A percentile compares a stretch with the other conserved stretches of the same genome.
phyloP scores from a whole-genome alignment of 2,113 vertebrate species.

The Turnix velox region DNA sequence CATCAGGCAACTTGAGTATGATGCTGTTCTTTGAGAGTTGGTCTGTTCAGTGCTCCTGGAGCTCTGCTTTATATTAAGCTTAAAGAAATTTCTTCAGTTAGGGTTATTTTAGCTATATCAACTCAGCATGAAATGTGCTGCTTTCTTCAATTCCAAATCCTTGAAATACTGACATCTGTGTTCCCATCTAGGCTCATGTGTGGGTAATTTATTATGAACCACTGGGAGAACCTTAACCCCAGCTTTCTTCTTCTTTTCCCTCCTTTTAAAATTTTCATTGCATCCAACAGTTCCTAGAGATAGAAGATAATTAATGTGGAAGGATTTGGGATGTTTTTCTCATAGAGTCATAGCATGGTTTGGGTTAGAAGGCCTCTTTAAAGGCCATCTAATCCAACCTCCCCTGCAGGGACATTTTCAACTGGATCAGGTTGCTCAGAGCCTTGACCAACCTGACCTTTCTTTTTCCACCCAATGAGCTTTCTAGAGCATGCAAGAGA shows the following conservation, averaged over 20 bases:
- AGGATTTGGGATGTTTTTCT: background rate
- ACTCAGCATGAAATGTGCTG: accelerated
- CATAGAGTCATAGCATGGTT: background rate
- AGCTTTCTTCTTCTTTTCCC: no score
- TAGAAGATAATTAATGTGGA: background rate
- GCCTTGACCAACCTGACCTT: background rate
- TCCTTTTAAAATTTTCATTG: background rate
- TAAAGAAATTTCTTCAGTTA: background rate
- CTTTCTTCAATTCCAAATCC: background rate
- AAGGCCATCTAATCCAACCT: background rate
- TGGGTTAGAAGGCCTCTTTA: background rate
- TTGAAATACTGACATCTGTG: background rate
- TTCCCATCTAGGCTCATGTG: background rate
- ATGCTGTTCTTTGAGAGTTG: background rate
- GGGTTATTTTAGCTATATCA: background rate
- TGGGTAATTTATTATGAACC: background rate
- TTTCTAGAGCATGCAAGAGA: background rate
- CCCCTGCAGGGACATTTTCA: background rate
- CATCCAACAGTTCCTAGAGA: background rate
- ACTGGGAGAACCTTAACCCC: background rate
- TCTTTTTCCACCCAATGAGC: background rate
- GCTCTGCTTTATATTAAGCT: background rate
- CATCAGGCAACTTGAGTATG: background rate
- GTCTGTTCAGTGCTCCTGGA: background rate
- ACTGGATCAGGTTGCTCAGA: background rate